Evolutionary conservation across 2,113 vertebrate species (phyloP), one percentile per base, ranked within the genome.

Genomic region (Platanista minor): DNA sequence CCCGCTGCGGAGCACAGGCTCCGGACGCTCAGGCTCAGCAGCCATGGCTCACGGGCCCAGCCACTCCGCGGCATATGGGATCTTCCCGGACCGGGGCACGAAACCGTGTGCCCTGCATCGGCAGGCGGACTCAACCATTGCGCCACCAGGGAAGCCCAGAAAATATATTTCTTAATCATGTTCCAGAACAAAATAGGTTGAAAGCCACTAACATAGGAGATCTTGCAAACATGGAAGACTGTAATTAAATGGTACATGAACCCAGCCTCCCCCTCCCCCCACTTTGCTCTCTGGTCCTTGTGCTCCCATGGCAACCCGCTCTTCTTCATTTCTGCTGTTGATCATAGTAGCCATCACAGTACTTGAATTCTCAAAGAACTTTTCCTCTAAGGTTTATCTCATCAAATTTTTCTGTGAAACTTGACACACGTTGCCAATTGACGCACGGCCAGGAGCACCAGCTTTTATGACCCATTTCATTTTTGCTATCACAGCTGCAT

Each of bases 401-500:
- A 29, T 49, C 27, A 27, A 43, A 11, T 9, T 15, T 29, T 66
- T 23, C 59, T 8, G n/a, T 33, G 39, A 57, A 52, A 67, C 36
- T 46, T 33, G 3, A 12, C 15, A 3, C 23, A 25, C 8, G 13
- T 54, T 33, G 49, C 62, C 57, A 59, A 8, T 2, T 33, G n/a
- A 54, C 39, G 9, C 2, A 3, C 1, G 1, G 0, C 46, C 8
- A 33, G 57, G 62, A 33, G 66, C 27, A 0, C 20, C 11, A 0
- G 29, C 83, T 69, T 36, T 3, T 29, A 20, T 11, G 41, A 49
- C 36, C 41, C 36, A 2, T 36, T 31, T 54, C 12, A 14, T 25
- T 10, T 69, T 23, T 41, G 36, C 41, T 61, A 57, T 36, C 46
- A 12, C 1, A 64, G 31, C 66, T 31, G 3, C 8, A 5, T 23